These are phyloP conservation scores for Phylloscopus trochiloides DNA, from an alignment of 2,113 vertebrate genomes.

Conservation along the genomic window DNA sequence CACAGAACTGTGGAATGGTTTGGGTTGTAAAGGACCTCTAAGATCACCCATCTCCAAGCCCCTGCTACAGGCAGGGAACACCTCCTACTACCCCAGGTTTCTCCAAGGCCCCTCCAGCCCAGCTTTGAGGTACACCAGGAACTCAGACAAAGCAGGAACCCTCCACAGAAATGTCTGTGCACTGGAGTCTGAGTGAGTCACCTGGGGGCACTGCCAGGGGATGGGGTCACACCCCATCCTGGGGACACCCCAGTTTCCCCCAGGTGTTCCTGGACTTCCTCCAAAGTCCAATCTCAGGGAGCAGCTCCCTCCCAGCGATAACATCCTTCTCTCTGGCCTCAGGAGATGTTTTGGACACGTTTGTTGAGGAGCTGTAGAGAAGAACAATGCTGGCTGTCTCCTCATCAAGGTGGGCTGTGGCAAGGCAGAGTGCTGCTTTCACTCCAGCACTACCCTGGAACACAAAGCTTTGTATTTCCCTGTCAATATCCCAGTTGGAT, in stretches of 20 bases:
- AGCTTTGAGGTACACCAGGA: background rate
- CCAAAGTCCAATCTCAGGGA: accelerated
- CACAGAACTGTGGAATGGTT: accelerated
- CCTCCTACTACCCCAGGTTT: background rate
- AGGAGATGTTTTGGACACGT: background rate
- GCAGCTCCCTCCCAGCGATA: background rate
- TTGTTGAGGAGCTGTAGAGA: background rate
- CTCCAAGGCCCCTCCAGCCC: background rate
- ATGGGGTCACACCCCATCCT: background rate
- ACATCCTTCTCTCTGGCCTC: background rate
- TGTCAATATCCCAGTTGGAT: conserved; percentile 55
- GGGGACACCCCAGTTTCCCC: background rate
- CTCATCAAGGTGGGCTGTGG: background rate
- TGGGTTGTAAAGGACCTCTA: background rate
- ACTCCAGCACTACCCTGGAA: background rate
- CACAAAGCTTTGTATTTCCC: conserved; percentile 43
- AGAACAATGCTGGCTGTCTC: background rate
- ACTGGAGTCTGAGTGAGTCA: accelerated
- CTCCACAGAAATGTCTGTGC: background rate
- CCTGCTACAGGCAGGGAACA: background rate
- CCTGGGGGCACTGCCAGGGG: background rate
- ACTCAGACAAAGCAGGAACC: background rate
- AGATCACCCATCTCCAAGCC: background rate
- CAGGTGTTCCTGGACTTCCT: background rate
- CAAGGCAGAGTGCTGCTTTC: background rate